These are phyloP conservation scores for Gallinago solitaria DNA, from an alignment of 2,797 vertebrate genomes.

Conservation along the genomic window DNA sequence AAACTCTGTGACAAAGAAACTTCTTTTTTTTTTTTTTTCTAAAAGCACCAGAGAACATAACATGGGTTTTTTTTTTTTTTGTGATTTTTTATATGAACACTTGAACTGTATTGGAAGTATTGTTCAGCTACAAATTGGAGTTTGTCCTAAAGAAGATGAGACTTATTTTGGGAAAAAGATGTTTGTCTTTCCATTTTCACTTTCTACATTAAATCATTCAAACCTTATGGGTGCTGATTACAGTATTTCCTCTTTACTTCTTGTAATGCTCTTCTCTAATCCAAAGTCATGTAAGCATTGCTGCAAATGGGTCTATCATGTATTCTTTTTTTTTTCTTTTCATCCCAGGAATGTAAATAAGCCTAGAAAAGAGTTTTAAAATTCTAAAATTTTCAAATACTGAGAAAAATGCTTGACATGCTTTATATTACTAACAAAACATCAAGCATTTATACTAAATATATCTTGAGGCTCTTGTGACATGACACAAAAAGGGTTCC, in stretches of 20 bases:
- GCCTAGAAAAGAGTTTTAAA: not conserved
- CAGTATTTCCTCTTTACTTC: slow-evolving; percentile 52
- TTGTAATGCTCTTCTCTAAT: not conserved
- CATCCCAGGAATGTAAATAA: not conserved
- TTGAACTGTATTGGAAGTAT: not conserved
- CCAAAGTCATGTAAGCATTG: not conserved
- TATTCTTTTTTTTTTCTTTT: not conserved
- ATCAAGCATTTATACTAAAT: not conserved
- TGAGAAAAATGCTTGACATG: not conserved
- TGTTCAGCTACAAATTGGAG: not conserved
- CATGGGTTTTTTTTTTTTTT: not conserved
- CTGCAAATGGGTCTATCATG: not conserved
- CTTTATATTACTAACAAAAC: not conserved
- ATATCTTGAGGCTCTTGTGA: not conserved
- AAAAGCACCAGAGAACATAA: not conserved
- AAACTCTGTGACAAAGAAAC: not conserved
- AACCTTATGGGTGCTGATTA: not conserved
- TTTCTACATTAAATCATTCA: not conserved
- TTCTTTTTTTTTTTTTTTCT: not conserved
- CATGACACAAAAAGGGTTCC: not conserved
- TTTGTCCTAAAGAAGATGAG: not conserved
- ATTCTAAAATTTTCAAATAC: not conserved
- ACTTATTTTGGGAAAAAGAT: not conserved
- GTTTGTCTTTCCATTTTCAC: not conserved
- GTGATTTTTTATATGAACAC: not conserved